phyloP scores from a whole-genome alignment of 1,140 invertebrate genomes.

The Papilio helenus region DNA sequence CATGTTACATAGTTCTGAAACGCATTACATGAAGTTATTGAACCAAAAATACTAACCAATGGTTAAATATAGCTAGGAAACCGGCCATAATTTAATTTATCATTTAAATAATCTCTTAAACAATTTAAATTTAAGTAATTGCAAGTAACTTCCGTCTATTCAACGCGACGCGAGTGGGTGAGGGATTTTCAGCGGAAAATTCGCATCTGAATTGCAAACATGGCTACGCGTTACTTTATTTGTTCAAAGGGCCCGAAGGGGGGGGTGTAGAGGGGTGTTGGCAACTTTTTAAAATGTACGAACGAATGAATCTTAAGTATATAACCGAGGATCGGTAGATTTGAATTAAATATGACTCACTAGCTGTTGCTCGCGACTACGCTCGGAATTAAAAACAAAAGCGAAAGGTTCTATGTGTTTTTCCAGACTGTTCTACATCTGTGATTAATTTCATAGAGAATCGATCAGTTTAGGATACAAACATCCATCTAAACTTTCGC shows the following conservation, averaged over 20 bases:
- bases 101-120: neutral
- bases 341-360: neutral
- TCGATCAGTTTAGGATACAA: no score
- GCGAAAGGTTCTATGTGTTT: no score
- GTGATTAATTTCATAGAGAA: no score
- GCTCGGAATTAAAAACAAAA: no score
- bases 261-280: neutral
- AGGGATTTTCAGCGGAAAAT: neutral
- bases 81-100: neutral
- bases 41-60: no score
- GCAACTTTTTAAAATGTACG: neutral
- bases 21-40: no score
- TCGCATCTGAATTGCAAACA: slow-evolving; percentile 11
- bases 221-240: slow-evolving; percentile 17
- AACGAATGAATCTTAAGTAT: neutral
- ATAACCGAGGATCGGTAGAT: neutral
- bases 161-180: neutral
- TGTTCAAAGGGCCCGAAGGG: neutral
- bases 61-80: no score
- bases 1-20: no score
- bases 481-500: no score
- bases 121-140: neutral
- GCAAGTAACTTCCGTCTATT: neutral
- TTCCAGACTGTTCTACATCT: no score
- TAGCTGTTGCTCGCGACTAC: no score